A percentile compares a stretch with the other conserved stretches of the same genome.
Evolutionary conservation across 2,113 vertebrate species (phyloP).

Genomic region (Muntiacus reevesi): DNA sequence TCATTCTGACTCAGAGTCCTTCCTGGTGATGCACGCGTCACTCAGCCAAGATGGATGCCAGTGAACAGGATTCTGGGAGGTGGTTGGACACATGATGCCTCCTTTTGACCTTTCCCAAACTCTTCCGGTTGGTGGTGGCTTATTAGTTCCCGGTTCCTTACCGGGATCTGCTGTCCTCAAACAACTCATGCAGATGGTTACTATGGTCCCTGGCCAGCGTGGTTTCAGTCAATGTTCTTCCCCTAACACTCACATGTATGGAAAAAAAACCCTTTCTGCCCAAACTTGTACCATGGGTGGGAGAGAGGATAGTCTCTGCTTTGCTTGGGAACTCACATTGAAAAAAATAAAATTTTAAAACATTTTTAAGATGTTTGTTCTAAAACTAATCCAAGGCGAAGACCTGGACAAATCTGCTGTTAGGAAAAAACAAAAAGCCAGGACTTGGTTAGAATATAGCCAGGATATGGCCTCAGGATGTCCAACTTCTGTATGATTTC

Average conservation of each 20-base stretch:
- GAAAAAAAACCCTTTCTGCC: neutral
- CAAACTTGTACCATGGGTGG: neutral
- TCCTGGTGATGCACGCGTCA: neutral
- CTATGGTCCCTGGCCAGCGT: neutral
- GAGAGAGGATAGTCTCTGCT: neutral
- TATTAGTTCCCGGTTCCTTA: neutral
- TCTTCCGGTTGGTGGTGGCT: neutral
- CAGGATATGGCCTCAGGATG: neutral
- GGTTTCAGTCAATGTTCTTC: neutral
- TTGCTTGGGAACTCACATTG: neutral
- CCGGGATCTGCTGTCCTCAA: neutral
- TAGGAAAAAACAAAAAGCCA: neutral
- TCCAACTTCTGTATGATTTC: neutral
- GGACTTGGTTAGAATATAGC: neutral
- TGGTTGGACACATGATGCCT: fast-evolving
- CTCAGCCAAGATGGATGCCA: neutral
- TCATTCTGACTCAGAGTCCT: neutral
- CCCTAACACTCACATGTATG: neutral
- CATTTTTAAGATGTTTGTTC: constrained; percentile 1
- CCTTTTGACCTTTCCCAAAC: neutral
- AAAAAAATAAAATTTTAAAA: neutral
- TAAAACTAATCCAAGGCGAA: neutral
- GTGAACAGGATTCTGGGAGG: neutral
- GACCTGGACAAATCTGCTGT: neutral
- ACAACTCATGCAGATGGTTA: neutral